Evolutionary conservation across 2,113 vertebrate genomes (phyloP).

Genomic region (Chaetorhynchus papuensis): DNA sequence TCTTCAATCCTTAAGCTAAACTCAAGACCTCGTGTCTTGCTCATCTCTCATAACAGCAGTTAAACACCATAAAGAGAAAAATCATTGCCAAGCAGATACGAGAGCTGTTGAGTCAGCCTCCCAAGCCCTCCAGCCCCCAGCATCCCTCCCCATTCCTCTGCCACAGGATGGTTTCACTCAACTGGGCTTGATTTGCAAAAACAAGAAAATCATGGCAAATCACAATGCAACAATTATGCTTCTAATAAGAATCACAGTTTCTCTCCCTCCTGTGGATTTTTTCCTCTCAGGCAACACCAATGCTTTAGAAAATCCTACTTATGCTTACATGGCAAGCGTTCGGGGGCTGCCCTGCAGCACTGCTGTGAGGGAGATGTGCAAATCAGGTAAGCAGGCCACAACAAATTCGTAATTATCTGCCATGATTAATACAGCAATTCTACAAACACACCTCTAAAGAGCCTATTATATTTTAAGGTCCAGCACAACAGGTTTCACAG

Average conservation of each 20-base stretch:
- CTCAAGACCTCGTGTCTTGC: background rate
- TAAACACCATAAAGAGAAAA: background rate
- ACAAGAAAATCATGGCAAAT: background rate
- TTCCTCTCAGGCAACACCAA: background rate
- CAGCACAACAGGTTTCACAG: background rate
- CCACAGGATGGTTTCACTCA: background rate
- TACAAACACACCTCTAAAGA: background rate
- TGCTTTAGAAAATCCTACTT: background rate
- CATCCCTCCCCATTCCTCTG: background rate
- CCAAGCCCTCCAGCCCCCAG: background rate
- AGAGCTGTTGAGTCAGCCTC: background rate
- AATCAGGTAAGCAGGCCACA: background rate
- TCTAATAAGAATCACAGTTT: background rate
- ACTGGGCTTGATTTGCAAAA: background rate
- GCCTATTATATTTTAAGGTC: background rate
- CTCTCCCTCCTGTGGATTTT: background rate
- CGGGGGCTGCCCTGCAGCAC: background rate
- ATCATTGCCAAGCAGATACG: background rate
- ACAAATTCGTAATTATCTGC: background rate
- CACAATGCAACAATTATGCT: background rate
- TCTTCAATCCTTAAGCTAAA: background rate
- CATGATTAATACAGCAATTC: background rate
- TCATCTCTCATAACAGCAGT: background rate
- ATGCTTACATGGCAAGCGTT: background rate
- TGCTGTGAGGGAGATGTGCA: accelerated